Conservation (phyloP, 1,140 invertebrate species). For the Pseudobourletiella spinata region DNA sequence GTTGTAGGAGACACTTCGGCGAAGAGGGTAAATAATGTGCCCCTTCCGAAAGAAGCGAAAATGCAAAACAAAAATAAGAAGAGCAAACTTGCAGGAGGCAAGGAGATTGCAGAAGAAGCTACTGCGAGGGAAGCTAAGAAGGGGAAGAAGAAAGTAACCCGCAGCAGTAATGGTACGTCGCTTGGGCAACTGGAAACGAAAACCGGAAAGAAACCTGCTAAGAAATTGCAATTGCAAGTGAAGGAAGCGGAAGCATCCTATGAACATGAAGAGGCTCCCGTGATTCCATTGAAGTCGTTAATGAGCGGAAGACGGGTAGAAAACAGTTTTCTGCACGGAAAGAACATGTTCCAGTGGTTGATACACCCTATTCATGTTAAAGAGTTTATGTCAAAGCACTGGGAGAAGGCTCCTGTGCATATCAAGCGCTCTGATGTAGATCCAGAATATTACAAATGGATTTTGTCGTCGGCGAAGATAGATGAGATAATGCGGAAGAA, state of each 20-base stretch:
- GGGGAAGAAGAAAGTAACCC: neutral
- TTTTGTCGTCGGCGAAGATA: conserved; percentile 65
- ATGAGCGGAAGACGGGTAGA: conserved; percentile 8
- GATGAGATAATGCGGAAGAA: conserved; percentile 63
- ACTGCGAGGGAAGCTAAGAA: conserved; percentile 1
- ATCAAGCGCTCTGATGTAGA: conserved; percentile 53
- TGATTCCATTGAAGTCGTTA: neutral
- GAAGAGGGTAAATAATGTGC: too few relatives aligned
- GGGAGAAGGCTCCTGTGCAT: conserved; percentile 72
- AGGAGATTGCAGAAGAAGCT: neutral
- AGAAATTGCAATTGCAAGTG: too few relatives aligned
- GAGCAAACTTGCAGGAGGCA: neutral
- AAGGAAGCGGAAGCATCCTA: too few relatives aligned
- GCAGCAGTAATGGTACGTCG: too few relatives aligned
- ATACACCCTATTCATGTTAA: conserved; percentile 54
- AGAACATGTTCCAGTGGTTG: conserved; percentile 57
- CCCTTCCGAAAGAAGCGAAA: too few relatives aligned
- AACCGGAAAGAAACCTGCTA: too few relatives aligned
- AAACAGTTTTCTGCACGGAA: conserved; percentile 42
- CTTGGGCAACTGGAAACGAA: too few relatives aligned
- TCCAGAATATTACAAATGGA: conserved; percentile 56
- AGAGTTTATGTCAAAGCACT: conserved; percentile 57
- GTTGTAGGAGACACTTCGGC: too few relatives aligned
- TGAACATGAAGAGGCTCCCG: neutral
- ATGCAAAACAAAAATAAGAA: conserved; percentile 12